Base-by-base conservation (phyloP, 2,113 vertebrate species). In the Otocyon megalotis region DNA sequence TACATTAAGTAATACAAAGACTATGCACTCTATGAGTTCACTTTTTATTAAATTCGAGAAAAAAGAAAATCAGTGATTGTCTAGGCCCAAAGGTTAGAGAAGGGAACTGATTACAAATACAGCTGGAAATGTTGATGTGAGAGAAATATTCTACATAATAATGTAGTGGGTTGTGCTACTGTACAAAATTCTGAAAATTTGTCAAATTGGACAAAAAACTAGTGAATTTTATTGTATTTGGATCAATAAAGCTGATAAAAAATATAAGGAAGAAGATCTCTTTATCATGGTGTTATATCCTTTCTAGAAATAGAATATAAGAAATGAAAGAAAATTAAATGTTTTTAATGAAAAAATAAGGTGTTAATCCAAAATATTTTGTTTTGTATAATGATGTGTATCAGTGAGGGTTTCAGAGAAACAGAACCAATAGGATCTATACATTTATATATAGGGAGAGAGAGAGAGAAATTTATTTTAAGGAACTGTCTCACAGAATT, bases 281-380 rank as follows among this genome's bases (percentile, higher is more conserved):
- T 88, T 88, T 85, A 48, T 43, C 22, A 93, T 71, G 16, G 22
- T 56, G 28, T 87, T 81, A 67, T 19, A 14, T 13, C 5, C 9
- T 92, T 93, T 85, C 22, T 26, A 80, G 72, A 93, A 88, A 81
- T 17, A 63, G 1, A 85, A 96, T 88, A 48, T 69, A 54, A 90
- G 2, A 67, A 86, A 72, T 48, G n/a, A 24, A 67, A 53, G 22
- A 63, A 92, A 92, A 90, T 82, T 24, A 77, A 80, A 85, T 13
- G n/a, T 50, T 26, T 65, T 79, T 63, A 74, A 63, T 12, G 48
- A 9, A 53, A 50, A 93, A 48, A 87, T 83, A 9, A 88, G 32
- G 37, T 35, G 24, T 3, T 71, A 35, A n/a, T 54, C 12, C 74
- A 94, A 84, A 67, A 37, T 71, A 93, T 83, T 88, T 93, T 84